phyloP scores from a whole-genome alignment of 2,797 vertebrate genomes.

The Acipenser oxyrinchus region DNA sequence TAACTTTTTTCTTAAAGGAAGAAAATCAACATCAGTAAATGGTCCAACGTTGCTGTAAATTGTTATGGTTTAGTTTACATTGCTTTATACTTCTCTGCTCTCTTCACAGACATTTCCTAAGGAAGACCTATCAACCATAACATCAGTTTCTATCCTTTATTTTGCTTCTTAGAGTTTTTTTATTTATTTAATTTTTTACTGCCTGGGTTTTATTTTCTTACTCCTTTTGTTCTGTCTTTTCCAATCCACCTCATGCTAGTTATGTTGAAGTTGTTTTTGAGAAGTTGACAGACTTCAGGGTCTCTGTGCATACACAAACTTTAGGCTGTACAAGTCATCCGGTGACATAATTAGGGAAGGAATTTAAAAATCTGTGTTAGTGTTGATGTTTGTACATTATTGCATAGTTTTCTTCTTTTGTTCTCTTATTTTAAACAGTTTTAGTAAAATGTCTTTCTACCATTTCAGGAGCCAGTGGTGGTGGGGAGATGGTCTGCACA shows the following conservation, averaged over 20 bases:
- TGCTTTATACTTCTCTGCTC: no score
- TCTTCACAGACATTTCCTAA: no score
- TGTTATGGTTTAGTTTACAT: no score
- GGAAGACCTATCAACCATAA: no score
- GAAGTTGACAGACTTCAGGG: conserved; percentile 44
- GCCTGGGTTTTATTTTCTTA: background rate
- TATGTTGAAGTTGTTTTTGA: conserved; percentile 31
- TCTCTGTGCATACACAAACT: conserved; percentile 28
- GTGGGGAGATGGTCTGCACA: conserved; percentile 94
- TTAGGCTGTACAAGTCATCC: conserved; percentile 18
- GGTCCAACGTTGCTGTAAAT: no score
- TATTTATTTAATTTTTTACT: background rate
- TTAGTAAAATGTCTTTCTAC: conserved; percentile 8
- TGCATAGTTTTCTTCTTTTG: background rate
- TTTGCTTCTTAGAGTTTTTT: background rate
- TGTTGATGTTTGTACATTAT: conserved; percentile 10
- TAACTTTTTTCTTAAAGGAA: no score
- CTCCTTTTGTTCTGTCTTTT: no score
- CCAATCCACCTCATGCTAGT: conserved; percentile 22
- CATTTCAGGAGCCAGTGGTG: conserved; percentile 80
- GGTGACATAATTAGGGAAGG: conserved; percentile 26
- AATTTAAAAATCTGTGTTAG: conserved; percentile 18
- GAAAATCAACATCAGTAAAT: no score
- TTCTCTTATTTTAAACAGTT: background rate
- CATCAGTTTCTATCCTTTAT: no score